phyloP scores from a whole-genome alignment of 2,888 invertebrate species.

The Saturnia pavonia region DNA sequence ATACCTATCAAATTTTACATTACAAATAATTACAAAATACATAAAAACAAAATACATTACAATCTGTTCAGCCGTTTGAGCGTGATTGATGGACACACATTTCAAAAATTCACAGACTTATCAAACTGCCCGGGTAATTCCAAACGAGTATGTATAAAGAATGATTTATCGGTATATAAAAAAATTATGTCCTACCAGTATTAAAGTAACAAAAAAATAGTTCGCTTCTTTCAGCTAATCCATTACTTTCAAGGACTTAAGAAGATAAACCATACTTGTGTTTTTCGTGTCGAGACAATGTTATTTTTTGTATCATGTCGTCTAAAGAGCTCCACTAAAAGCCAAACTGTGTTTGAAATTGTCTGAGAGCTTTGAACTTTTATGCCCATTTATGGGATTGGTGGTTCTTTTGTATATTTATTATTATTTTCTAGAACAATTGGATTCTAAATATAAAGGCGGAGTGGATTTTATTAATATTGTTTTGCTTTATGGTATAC shows the following conservation, averaged over 20 bases:
- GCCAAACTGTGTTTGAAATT: constrained; percentile 12
- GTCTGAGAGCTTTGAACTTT: neutral
- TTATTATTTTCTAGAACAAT: neutral
- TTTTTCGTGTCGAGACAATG: constrained; percentile 7
- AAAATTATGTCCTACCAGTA: neutral
- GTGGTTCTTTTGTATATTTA: neutral
- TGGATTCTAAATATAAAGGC: neutral
- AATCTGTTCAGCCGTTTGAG: no score
- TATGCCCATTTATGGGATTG: neutral
- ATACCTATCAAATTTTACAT: no score
- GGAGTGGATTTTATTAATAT: neutral
- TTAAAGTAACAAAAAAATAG: neutral
- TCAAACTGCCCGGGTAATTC: no score
- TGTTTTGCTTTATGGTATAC: no score
- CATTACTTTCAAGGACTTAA: neutral
- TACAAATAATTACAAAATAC: no score
- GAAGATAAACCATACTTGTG: neutral
- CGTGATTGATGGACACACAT: no score
- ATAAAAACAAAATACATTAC: no score
- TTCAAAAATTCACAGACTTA: no score
- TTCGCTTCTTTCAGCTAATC: neutral
- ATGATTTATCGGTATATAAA: neutral
- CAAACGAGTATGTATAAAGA: neutral
- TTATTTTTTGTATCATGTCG: neutral
- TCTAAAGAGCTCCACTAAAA: constrained; percentile 3